Base-by-base conservation (phyloP, 2,888 invertebrate species). In the Iphiclides podalirius region DNA sequence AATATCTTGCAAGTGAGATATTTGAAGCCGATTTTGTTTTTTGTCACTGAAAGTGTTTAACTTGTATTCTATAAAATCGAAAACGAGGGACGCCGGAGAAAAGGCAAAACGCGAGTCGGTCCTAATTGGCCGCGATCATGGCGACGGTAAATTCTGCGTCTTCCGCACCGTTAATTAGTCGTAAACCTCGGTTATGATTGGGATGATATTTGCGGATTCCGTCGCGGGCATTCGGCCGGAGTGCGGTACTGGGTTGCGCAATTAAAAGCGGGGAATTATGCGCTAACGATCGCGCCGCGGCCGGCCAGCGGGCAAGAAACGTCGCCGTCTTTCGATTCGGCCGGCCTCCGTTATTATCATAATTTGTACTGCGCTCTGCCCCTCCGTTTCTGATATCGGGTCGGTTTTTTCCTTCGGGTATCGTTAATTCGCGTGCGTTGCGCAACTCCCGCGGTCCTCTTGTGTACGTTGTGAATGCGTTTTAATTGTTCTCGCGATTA, bases 211-310 rank as follows among this genome's bases (percentile, higher is more conserved):
- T 49, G 33, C 42, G 43, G 31, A 43, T 43, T 43, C 42, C 47
- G 42, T 48, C 38, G 42, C 31, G 43, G 17, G 43, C 31, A 38
- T 8, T 49, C 37, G 33, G 33, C n/a, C 37, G 37, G 42, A 37
- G 36, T 35, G 40, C 35, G 36, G 36, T 49, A 13, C 15, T 42
- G 26, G 13, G 15, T 17, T 20, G n/a, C 36, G 36, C 38, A 49
- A 49, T 49, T 49, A 49, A 49, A 48, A n/a, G n/a, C 11, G 37
- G 12, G 37, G 23, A 43, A 49, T 43, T 38, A 49, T 43, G 14
- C 43, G 48, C 9, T 49, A 43, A 49, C 43, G 48, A 43, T 43
- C 31, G n/a, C 17, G n/a, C 17, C 34, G 20, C 23, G 11, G 15
- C 40, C 41, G 35, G 13, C 31, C 41, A 7, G 3, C 12, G 4